Evolutionary conservation across 2,888 invertebrate species (phyloP), one percentile per base, ranked within the genome.

Genomic region (Melanotus villosus): DNA sequence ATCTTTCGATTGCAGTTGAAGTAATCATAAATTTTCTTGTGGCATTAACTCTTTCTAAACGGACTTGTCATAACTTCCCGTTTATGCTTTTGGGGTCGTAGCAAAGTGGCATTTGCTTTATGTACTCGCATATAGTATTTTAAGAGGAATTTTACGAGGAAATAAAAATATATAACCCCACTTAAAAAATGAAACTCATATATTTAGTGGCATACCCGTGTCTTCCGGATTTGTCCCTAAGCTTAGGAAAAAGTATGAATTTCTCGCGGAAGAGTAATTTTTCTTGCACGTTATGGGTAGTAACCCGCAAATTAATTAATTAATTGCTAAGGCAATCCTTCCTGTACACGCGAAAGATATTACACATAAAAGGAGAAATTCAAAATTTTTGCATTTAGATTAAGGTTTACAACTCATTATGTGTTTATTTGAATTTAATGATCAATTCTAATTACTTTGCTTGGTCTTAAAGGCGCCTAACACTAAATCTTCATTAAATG

Each of bases 401-500:
- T 38, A 38, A 38, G 12, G 3, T 52, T 52, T 32, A 32, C 32
- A 32, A 18, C 52, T 34, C 34, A 32, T 52, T 52, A 52, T 52
- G 26, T 47, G 32, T 19, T 18, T 52, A 30, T 52, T 52, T n/a
- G 32, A 52, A 52, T 34, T 52, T 52, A 52, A 52, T 32, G 52
- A 32, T 52, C 52, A 18, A 18, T 18, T 16, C 23, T 30, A 32
- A 52, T 34, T 34, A 18, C 52, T 30, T 18, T 26, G 9, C 26
- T 14, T 32, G 30, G 18, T n/a, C 26, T 7, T 32, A 14, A 16
- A 26, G 52, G 18, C 34, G 52, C 16, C 19, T 52, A 32, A 52
- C 18, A 12, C 32, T 52, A 52, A 32, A 52, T 34, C 34, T 52
- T 52, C 30, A 52, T 52, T 52, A 52, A 52, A 52, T 34, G 52